Evolutionary conservation across 2,797 vertebrate species (phyloP).

Genomic region (Cetoscarus ocellatus): DNA sequence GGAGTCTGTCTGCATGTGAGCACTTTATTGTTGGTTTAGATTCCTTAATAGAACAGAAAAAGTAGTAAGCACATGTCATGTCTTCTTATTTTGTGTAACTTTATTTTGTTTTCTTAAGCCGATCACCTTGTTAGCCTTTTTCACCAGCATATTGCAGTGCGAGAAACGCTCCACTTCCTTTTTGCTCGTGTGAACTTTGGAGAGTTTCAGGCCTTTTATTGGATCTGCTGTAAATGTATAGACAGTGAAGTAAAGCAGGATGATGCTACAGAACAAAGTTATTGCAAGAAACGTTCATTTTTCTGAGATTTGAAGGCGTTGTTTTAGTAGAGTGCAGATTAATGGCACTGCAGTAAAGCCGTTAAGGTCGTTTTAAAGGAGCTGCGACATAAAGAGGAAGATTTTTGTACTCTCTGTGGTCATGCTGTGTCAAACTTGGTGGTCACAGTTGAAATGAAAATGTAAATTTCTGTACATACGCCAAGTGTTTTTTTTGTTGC

Average conservation of each 20-base stretch:
- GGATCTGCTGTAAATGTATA: slow-evolving; percentile 33
- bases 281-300: slow-evolving; percentile 24
- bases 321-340: slow-evolving; percentile 36
- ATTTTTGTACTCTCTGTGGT: slow-evolving; percentile 72
- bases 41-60: slow-evolving; percentile 56
- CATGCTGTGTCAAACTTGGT: slow-evolving; percentile 70
- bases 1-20: slow-evolving; percentile 77
- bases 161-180: slow-evolving; percentile 65
- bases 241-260: slow-evolving; percentile 24
- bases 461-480: slow-evolving; percentile 83
- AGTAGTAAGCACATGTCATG: slow-evolving; percentile 63
- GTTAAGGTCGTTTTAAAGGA: too few relatives aligned
- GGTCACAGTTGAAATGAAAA: slow-evolving; percentile 74
- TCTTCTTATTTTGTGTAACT: slow-evolving; percentile 40
- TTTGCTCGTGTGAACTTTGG: slow-evolving; percentile 63
- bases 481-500: slow-evolving; percentile 73
- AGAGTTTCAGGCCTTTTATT: slow-evolving; percentile 56
- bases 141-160: slow-evolving; percentile 82
- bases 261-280: slow-evolving; percentile 52
- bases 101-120: slow-evolving; percentile 59
- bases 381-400: slow-evolving; percentile 42
- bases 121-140: slow-evolving; percentile 82
- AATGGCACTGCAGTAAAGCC: slow-evolving; percentile 41
- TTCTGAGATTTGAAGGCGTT: slow-evolving; percentile 29
- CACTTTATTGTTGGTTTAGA: slow-evolving; percentile 74